Evolutionary conservation across 1,140 invertebrate species (phyloP).

Genomic region (Papilio polyxenes): DNA sequence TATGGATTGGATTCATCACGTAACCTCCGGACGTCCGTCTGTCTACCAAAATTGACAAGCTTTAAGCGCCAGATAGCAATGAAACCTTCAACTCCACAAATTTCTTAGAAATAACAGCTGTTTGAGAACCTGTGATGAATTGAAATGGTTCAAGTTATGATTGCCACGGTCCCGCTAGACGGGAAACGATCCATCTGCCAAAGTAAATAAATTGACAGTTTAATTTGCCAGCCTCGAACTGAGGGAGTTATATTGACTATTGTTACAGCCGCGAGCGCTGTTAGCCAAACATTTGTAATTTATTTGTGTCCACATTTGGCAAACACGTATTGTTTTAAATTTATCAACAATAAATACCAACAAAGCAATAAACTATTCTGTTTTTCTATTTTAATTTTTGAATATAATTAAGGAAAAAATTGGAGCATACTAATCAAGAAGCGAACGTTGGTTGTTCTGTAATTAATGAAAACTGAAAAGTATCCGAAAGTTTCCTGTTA

Average conservation of each 20-base stretch:
- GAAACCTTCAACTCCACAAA: conserved; percentile 1
- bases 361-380: neutral
- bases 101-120: conserved; percentile 31
- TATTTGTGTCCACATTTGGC: conserved; percentile 24
- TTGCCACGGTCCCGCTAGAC: conserved; percentile 24
- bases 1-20: conserved; percentile 29
- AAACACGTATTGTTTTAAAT: neutral
- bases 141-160: conserved; percentile 37
- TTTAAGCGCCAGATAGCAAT: conserved; percentile 9
- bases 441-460: neutral
- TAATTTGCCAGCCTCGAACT: conserved; percentile 31
- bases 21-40: conserved; percentile 18
- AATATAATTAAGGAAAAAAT: neutral
- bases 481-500: neutral
- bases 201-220: conserved; percentile 40
- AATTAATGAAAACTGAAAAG: neutral
- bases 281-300: conserved; percentile 32
- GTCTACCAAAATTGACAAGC: conserved; percentile 31
- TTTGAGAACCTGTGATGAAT: conserved; percentile 23
- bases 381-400: neutral
- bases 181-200: conserved; percentile 40
- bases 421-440: neutral
- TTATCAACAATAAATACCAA: neutral
- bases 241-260: conserved; percentile 35
- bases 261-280: conserved; percentile 28